Percentiles rank a stretch among this genome's conserved stretches.
phyloP scores from a whole-genome alignment of 2,113 vertebrate species.

The Chaetorhynchus papuensis region DNA sequence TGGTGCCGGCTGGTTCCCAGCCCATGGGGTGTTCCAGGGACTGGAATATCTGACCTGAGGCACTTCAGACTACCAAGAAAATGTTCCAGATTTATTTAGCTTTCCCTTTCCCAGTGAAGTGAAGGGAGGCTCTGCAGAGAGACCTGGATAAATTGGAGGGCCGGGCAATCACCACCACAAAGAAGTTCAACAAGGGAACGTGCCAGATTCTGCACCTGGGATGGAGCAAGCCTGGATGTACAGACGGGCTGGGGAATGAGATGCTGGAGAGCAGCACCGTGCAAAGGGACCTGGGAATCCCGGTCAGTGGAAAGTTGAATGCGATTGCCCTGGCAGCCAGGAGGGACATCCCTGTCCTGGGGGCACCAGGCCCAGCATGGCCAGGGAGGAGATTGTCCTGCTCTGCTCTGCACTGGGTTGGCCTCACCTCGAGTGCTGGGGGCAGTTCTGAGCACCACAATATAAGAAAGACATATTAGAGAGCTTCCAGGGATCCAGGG shows the following conservation, averaged over 20 bases:
- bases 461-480: not conserved
- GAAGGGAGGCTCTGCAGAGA: not conserved
- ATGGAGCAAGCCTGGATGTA: not conserved
- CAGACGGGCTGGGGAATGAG: not conserved
- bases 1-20: not conserved
- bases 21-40: accelerated
- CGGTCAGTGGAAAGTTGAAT: not conserved
- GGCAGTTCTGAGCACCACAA: not conserved
- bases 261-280: not conserved
- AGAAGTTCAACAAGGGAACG: not conserved
- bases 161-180: not conserved
- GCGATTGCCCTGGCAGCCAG: not conserved
- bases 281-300: not conserved
- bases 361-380: not conserved
- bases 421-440: not conserved
- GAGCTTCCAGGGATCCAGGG: not conserved
- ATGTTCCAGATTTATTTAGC: not conserved
- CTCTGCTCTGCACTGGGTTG: accelerated
- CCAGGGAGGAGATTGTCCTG: not conserved
- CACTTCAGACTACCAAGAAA: not conserved
- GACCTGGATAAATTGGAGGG: not conserved
- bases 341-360: not conserved
- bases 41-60: not conserved
- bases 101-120: not conserved
- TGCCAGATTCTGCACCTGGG: not conserved